Percentiles rank a stretch among this genome's conserved stretches.
These are phyloP conservation scores for Gerris buenoi DNA, from an alignment of 1,140 invertebrate genomes.

Conservation along the genomic window DNA sequence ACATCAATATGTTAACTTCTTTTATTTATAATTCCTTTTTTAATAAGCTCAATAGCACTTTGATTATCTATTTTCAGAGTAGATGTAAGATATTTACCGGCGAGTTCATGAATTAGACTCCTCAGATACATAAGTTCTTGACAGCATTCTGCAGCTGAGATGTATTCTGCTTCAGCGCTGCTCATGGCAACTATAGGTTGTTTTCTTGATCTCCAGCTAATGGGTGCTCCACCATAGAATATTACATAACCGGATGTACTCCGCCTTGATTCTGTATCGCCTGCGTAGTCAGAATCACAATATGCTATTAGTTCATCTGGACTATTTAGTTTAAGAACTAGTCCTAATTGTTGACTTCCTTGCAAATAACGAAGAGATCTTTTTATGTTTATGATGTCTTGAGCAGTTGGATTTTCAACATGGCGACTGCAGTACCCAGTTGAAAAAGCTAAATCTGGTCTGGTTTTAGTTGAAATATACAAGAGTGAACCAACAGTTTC, in stretches of 20 bases:
- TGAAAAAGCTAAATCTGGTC: background rate
- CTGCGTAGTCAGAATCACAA: constrained; percentile 15
- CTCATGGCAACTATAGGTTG: constrained; percentile 14
- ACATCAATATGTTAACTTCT: background rate
- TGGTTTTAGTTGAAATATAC: background rate
- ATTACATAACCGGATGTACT: constrained; percentile 16
- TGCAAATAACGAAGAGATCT: background rate
- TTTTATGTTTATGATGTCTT: background rate
- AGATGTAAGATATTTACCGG: background rate
- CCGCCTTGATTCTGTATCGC: constrained; percentile 1
- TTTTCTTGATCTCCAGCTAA: constrained; percentile 13
- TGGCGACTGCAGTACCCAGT: background rate
- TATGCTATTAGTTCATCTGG: background rate
- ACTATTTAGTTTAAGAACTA: background rate
- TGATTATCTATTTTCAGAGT: background rate
- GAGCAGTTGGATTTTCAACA: background rate
- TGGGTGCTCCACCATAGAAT: constrained; percentile 10
- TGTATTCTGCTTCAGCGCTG: constrained; percentile 15
- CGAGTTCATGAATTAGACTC: background rate
- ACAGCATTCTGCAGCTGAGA: constrained; percentile 8
- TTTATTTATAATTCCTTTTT: background rate
- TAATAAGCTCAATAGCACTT: background rate
- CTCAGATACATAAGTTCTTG: constrained; percentile 16
- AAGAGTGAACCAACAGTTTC: background rate
- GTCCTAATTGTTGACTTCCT: background rate